Evolutionary conservation across 2,797 vertebrate genomes (phyloP).

Genomic region (Peromyscus melanophrys): DNA sequence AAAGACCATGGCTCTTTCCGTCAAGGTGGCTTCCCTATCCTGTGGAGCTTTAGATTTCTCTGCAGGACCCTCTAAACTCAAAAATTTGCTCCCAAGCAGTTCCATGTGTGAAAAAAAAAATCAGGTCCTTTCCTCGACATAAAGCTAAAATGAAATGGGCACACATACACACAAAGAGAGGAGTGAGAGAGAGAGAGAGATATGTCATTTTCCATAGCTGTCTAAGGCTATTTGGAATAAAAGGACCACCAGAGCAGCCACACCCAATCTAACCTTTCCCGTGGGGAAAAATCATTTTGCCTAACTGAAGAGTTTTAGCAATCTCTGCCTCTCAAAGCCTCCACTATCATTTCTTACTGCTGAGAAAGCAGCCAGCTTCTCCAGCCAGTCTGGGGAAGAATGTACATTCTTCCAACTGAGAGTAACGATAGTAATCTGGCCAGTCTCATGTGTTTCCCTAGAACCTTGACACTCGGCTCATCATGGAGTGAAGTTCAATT

Average conservation of each 20-base stretch:
- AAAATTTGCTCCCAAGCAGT: conserved; percentile 9
- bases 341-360: not conserved
- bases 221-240: not conserved
- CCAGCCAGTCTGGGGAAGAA: not conserved
- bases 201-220: not conserved
- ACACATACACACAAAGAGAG: not conserved
- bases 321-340: not conserved
- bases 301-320: not conserved
- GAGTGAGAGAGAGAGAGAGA: not conserved
- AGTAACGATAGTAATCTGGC: not conserved
- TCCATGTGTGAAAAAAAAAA: not conserved
- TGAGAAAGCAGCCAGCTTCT: not conserved
- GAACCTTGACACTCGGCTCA: not conserved
- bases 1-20: not conserved
- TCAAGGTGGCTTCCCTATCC: not conserved
- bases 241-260: not conserved
- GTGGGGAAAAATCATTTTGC: not conserved
- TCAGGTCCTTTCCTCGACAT: not conserved
- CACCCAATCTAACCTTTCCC: not conserved
- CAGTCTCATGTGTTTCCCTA: accelerated
- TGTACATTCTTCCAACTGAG: not conserved
- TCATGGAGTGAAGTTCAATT: too few relatives aligned
- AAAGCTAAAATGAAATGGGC: not conserved
- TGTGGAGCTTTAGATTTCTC: not conserved
- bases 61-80: not conserved